Conservation (phyloP, 2,113 vertebrate species). For the Calidris pygmaea region DNA sequence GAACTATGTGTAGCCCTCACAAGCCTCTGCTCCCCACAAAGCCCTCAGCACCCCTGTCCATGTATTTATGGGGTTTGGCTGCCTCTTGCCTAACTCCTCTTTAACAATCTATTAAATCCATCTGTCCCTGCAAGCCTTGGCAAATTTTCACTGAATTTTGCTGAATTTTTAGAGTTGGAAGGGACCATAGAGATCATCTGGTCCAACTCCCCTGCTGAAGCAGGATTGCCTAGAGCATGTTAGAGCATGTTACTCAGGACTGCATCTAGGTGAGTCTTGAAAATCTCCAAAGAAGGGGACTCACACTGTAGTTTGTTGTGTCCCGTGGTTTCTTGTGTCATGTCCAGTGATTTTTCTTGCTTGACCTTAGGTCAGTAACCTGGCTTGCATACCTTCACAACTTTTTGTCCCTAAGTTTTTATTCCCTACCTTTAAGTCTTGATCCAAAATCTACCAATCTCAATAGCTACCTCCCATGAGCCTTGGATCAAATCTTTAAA, state of each 20-base stretch:
- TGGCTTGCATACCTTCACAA: not conserved
- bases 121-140: not conserved
- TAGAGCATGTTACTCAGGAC: too few relatives aligned
- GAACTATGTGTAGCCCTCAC: rapidly evolving
- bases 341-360: not conserved
- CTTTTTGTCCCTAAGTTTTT: not conserved
- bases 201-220: too few relatives aligned
- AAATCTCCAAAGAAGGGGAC: too few relatives aligned
- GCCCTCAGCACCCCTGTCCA: not conserved
- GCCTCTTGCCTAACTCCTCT: not conserved
- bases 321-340: not conserved
- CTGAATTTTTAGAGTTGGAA: too few relatives aligned
- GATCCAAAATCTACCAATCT: not conserved
- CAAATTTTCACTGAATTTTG: not conserved
- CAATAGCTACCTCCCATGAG: rapidly evolving
- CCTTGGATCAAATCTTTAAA: not conserved
- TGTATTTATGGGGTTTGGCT: not conserved
- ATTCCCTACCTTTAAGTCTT: not conserved
- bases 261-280: too few relatives aligned
- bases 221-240: too few relatives aligned
- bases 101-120: rapidly evolving
- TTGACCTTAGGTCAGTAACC: not conserved
- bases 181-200: too few relatives aligned
- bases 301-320: not conserved
- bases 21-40: not conserved